These are phyloP conservation scores for Stegostoma tigrinum DNA, from an alignment of 2,113 vertebrate species.

Conservation along the genomic window DNA sequence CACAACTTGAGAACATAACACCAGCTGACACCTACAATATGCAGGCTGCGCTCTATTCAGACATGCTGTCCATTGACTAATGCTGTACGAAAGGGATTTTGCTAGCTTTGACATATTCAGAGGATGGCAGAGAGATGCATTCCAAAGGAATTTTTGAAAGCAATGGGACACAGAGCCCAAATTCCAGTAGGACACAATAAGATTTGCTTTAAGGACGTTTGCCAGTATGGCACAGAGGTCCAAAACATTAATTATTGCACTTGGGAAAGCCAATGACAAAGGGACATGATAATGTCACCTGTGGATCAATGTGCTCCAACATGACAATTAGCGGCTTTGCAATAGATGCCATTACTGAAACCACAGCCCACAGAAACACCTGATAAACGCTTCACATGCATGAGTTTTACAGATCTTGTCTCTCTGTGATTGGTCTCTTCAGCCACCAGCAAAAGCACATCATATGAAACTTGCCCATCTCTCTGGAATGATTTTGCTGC, in stretches of 20 bases:
- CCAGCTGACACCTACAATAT: not conserved
- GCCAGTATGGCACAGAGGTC: not conserved
- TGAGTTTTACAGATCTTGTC: not conserved
- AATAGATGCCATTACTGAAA: not conserved
- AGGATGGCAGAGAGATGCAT: too few species aligned
- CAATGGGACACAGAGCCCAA: not conserved
- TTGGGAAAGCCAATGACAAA: not conserved
- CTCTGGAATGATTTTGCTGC: not conserved
- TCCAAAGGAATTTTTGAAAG: too few species aligned
- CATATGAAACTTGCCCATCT: not conserved
- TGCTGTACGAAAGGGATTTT: not conserved
- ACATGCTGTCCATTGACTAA: not conserved
- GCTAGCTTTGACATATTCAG: not conserved
- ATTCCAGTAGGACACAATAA: not conserved
- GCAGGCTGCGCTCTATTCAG: too few species aligned
- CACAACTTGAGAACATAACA: not conserved
- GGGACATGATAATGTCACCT: not conserved
- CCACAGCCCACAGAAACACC: not conserved
- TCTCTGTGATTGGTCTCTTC: too few species aligned
- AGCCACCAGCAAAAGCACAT: not conserved
- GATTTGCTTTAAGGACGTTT: not conserved
- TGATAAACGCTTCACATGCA: not conserved
- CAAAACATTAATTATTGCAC: not conserved
- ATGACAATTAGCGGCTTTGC: not conserved
- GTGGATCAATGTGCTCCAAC: too few species aligned